Conservation (phyloP, 2,888 invertebrate species). For the Elegia similella region DNA sequence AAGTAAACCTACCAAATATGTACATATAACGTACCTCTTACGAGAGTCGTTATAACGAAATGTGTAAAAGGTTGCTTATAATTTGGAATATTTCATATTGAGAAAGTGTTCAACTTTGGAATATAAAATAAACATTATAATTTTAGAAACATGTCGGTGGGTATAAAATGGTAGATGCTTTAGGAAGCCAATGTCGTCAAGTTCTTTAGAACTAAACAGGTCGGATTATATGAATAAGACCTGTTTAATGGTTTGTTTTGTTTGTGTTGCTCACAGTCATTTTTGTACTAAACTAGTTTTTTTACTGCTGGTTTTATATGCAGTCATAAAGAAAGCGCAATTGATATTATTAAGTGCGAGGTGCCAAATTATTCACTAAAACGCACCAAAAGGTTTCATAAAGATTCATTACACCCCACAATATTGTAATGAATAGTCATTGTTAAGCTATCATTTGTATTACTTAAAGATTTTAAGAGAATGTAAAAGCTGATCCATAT, state of each 20-base stretch:
- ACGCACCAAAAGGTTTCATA: not conserved
- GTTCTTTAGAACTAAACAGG: too few species aligned
- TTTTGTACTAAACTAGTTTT: not conserved
- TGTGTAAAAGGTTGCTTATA: not conserved
- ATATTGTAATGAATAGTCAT: not conserved
- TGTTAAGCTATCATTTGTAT: slow-evolving; percentile 6
- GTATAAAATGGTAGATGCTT: not conserved
- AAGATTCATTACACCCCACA: not conserved
- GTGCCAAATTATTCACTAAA: slow-evolving; percentile 5
- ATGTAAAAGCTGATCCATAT: not conserved
- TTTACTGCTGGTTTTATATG: not conserved
- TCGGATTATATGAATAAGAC: too few species aligned
- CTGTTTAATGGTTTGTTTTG: not conserved
- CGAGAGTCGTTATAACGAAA: not conserved
- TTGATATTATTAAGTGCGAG: not conserved
- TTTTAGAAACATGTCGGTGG: not conserved
- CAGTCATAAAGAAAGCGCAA: not conserved
- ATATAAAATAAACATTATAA: not conserved
- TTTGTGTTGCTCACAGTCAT: not conserved
- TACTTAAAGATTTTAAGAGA: not conserved
- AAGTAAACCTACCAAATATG: not conserved
- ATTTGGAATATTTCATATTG: not conserved
- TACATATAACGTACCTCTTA: not conserved
- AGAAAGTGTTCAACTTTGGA: too few species aligned
- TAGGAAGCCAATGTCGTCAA: not conserved